phyloP scores from a whole-genome alignment of 2,797 vertebrate genomes.

The Trachops cirrhosus region DNA sequence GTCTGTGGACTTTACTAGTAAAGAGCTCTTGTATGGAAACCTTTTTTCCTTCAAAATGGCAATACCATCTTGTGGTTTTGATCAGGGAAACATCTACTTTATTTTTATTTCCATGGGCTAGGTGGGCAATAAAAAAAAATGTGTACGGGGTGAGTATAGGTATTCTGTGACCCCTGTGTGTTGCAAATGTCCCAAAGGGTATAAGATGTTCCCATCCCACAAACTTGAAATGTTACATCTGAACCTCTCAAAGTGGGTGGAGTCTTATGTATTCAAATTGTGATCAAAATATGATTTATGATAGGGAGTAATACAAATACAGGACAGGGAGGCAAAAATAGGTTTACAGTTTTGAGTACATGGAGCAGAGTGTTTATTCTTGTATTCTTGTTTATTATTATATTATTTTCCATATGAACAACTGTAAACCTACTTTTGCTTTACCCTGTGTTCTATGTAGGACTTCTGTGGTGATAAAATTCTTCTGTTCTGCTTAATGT shows the following conservation, averaged over 20 bases:
- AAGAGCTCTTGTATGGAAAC: neutral
- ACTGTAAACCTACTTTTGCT: neutral
- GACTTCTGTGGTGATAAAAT: neutral
- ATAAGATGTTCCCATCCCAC: neutral
- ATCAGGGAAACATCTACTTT: neutral
- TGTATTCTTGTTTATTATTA: neutral
- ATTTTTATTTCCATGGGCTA: neutral
- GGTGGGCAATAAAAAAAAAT: neutral
- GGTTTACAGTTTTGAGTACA: neutral
- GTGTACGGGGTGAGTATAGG: neutral
- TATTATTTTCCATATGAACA: neutral
- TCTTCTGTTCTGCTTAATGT: neutral
- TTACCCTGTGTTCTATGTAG: neutral
- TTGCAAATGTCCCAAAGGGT: neutral
- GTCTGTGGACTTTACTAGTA: neutral
- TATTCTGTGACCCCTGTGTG: neutral
- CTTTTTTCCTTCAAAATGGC: neutral
- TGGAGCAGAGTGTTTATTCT: neutral
- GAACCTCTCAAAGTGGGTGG: neutral
- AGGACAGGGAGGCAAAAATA: neutral
- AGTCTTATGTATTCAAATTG: neutral
- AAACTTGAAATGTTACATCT: neutral
- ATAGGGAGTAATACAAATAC: neutral
- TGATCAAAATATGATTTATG: neutral
- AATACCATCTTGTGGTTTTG: neutral